Evolutionary conservation across 35 echinoderm and acorn worm species (phyloP).

Genomic region (Lytechinus variegatus): DNA sequence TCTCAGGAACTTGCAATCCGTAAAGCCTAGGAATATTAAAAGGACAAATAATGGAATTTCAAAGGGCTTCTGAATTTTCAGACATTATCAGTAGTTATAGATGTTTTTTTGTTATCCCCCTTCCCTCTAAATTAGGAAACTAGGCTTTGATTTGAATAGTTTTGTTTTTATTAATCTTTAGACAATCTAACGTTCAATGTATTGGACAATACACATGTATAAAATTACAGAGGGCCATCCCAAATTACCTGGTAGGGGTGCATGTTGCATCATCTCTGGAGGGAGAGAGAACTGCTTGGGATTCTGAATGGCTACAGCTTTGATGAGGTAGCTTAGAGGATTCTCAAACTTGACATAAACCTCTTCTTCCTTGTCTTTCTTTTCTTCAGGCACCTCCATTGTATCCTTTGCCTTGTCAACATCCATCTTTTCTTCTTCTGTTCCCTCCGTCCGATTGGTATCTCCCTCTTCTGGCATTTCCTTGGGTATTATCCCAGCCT

Average conservation of each 20-base stretch:
- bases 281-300: constrained; percentile 92
- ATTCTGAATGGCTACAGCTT: constrained; percentile 89
- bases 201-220: neutral
- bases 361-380: constrained; percentile 57
- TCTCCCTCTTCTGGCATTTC: constrained; percentile 20
- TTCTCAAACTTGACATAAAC: constrained; percentile 53
- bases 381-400: neutral
- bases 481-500: constrained; percentile 29
- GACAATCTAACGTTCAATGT: neutral
- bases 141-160: too few relatives aligned
- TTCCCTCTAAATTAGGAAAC: too few relatives aligned
- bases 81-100: too few relatives aligned
- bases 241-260: constrained; percentile 89
- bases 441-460: neutral
- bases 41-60: too few relatives aligned
- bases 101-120: too few relatives aligned
- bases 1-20: too few relatives aligned
- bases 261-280: constrained; percentile 78
- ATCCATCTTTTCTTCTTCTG: constrained; percentile 38
- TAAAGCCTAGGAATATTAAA: too few relatives aligned
- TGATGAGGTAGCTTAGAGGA: constrained; percentile 85
- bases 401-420: neutral
- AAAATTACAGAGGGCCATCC: neutral
- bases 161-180: too few relatives aligned
- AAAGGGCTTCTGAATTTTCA: too few relatives aligned